Conservation (phyloP, 2,888 invertebrate species). For the Eupeodes luniger region DNA sequence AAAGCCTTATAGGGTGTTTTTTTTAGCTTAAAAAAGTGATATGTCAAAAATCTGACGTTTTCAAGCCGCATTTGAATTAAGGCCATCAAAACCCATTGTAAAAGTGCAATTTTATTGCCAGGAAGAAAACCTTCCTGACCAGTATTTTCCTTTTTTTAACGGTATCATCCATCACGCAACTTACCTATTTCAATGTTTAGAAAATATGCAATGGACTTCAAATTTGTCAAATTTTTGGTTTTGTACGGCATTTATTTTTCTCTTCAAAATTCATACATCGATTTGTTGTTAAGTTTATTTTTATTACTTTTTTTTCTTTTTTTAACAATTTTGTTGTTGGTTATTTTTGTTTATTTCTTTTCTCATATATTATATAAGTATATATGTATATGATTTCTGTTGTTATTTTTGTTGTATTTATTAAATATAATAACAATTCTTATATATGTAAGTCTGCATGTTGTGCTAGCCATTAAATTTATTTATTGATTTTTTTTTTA, state of each 20-base stretch:
- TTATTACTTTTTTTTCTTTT: constrained; percentile 3
- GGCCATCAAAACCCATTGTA: too few species aligned
- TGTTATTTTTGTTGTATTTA: constrained; percentile 34
- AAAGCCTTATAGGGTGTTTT: too few species aligned
- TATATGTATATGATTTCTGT: constrained; percentile 48
- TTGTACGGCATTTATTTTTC: constrained; percentile 58
- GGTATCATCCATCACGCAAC: too few species aligned
- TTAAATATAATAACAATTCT: constrained; percentile 68
- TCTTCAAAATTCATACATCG: constrained; percentile 24
- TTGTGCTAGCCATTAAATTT: constrained; percentile 68
- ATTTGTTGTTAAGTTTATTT: constrained; percentile 40
- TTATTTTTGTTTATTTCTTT: constrained; percentile 39
- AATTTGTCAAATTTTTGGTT: not conserved
- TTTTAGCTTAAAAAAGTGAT: too few species aligned
- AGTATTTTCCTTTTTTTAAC: too few species aligned
- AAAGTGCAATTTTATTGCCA: too few species aligned
- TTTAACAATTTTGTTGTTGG: constrained; percentile 30
- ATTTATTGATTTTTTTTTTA: constrained; percentile 55
- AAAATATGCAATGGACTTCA: not conserved
- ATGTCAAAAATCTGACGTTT: too few species aligned
- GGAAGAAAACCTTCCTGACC: too few species aligned
- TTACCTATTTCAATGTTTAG: not conserved
- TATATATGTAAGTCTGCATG: constrained; percentile 64
- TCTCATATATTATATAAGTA: constrained; percentile 25
- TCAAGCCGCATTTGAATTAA: too few species aligned